Evolutionary conservation across 1,140 invertebrate species (phyloP).

Genomic region (Helicoverpa armigera): DNA sequence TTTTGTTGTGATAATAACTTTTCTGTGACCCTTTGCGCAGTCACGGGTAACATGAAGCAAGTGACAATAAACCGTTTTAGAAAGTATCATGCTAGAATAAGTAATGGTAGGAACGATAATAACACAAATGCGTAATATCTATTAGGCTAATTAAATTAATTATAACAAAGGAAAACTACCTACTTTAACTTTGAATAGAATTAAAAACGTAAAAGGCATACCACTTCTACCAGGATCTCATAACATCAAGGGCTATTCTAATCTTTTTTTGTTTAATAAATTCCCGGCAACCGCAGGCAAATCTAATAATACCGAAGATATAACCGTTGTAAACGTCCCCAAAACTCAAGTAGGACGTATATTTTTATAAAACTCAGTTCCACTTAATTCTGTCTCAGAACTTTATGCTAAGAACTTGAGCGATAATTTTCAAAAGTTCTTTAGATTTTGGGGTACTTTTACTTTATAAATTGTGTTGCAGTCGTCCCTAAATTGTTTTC

Average conservation of each 20-base stretch:
- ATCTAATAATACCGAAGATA: constrained; percentile 38
- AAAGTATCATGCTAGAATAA: no score
- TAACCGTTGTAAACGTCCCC: constrained; percentile 23
- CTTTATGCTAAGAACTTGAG: constrained; percentile 51
- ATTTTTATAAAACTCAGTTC: constrained; percentile 52
- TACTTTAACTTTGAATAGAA: no score
- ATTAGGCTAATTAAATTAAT: no score
- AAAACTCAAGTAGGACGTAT: constrained; percentile 43
- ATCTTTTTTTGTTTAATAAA: background rate
- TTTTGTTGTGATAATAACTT: background rate
- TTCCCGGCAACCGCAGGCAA: background rate
- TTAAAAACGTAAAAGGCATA: no score
- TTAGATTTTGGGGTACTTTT: constrained; percentile 41
- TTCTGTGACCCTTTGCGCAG: background rate
- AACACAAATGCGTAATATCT: no score
- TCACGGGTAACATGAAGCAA: no score
- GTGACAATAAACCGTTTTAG: no score
- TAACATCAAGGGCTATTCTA: no score
- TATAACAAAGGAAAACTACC: no score
- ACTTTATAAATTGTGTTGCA: constrained; percentile 55
- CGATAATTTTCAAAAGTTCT: constrained; percentile 60
- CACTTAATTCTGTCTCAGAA: constrained; percentile 56
- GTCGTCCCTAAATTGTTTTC: constrained; percentile 39
- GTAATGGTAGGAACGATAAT: no score
- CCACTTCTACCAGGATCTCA: no score